Evolutionary conservation across 2,797 vertebrate species (phyloP).

Genomic region (Lophius americanus): DNA sequence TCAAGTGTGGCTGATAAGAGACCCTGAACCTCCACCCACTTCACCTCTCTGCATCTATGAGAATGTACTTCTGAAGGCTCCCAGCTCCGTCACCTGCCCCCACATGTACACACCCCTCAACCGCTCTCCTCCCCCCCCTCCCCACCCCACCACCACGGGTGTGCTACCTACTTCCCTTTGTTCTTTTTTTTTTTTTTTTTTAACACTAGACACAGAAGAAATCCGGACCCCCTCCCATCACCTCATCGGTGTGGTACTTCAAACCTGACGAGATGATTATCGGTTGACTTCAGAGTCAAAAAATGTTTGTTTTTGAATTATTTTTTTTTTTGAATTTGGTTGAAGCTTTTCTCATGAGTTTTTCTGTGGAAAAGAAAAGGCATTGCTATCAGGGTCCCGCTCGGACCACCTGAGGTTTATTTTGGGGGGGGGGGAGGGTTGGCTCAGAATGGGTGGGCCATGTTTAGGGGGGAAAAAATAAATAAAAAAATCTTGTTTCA

Average conservation of each 20-base stretch:
- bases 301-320: no score
- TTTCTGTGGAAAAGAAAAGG: slow-evolving; percentile 83
- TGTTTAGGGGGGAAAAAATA: slow-evolving; percentile 63
- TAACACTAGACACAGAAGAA: slow-evolving; percentile 70
- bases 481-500: slow-evolving; percentile 80
- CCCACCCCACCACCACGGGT: slow-evolving; percentile 58
- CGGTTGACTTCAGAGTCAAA: slow-evolving; percentile 64
- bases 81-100: slow-evolving; percentile 82
- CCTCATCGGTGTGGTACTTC: slow-evolving; percentile 75
- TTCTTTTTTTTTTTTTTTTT: slow-evolving; percentile 42
- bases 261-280: slow-evolving; percentile 71
- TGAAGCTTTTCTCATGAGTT: slow-evolving; percentile 88
- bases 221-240: slow-evolving; percentile 63
- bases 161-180: slow-evolving; percentile 43
- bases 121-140: slow-evolving; percentile 51
- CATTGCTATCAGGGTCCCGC: slow-evolving; percentile 87
- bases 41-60: slow-evolving; percentile 89
- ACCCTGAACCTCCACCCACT: slow-evolving; percentile 82
- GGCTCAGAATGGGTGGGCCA: slow-evolving; percentile 82
- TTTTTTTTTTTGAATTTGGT: slow-evolving; percentile 84
- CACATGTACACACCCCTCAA: slow-evolving; percentile 58
- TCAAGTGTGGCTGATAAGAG: slow-evolving; percentile 78
- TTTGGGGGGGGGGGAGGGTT: slow-evolving; percentile 80
- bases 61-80: slow-evolving; percentile 93
- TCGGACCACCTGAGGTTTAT: slow-evolving; percentile 76